Conservation (phyloP, 1,140 invertebrate species). For the Polypedilum pembai region DNA sequence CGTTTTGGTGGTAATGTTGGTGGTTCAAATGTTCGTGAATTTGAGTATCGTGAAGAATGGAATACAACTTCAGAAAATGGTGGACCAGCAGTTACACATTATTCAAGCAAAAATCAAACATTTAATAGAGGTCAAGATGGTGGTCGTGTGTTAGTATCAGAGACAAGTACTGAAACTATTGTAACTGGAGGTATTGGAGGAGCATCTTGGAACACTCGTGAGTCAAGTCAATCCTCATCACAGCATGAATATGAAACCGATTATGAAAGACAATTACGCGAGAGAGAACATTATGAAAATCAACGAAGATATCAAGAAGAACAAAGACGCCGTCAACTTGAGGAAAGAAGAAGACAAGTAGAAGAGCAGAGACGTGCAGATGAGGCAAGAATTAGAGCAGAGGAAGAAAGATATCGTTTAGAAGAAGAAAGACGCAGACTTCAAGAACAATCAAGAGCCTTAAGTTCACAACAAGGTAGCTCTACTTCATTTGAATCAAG, state of each 20-base stretch:
- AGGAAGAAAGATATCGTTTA: neutral
- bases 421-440: neutral
- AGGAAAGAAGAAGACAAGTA: neutral
- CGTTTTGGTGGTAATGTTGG: constrained; percentile 28
- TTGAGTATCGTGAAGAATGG: constrained; percentile 32
- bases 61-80: constrained; percentile 32
- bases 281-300: neutral
- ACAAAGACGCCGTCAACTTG: neutral
- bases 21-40: constrained; percentile 12
- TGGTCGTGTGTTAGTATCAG: constrained; percentile 34
- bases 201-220: neutral
- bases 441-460: neutral
- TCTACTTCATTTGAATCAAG: neutral
- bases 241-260: neutral
- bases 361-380: neutral
- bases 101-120: constrained; percentile 35
- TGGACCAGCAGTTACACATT: constrained; percentile 34
- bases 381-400: neutral
- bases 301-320: neutral
- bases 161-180: constrained; percentile 36
- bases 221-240: neutral
- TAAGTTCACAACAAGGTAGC: too few relatives aligned
- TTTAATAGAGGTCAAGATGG: constrained; percentile 32
- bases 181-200: constrained; percentile 15
- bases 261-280: neutral